These are phyloP conservation scores for Catocala sponsa DNA, from an alignment of 2,888 invertebrate genomes.

Conservation along the genomic window DNA sequence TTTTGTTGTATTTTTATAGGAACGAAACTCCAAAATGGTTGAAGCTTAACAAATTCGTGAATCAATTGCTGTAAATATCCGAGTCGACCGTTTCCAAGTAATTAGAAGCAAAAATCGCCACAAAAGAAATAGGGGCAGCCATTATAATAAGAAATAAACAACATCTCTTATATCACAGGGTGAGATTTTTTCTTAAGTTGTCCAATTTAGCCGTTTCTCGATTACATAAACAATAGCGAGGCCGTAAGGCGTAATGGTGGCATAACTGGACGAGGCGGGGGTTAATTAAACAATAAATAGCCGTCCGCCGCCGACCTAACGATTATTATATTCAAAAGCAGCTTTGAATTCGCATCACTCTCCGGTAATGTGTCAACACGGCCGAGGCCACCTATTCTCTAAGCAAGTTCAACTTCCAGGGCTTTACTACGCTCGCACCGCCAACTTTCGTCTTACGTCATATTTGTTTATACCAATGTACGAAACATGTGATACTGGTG, in stretches of 20 bases:
- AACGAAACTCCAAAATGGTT: no score
- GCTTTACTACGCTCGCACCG: constrained; percentile 13
- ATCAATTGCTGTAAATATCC: constrained; percentile 11
- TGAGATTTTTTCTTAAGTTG: constrained; percentile 66
- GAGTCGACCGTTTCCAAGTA: constrained; percentile 9
- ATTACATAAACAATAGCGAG: constrained; percentile 78
- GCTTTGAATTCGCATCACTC: constrained; percentile 87
- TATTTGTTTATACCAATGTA: constrained; percentile 15
- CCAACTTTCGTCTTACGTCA: constrained; percentile 18
- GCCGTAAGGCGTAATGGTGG: constrained; percentile 62
- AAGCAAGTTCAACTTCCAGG: constrained; percentile 23
- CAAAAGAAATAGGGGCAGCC: constrained; percentile 33
- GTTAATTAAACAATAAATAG: constrained; percentile 88
- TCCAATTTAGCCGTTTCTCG: constrained; percentile 69
- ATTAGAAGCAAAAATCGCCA: constrained; percentile 15
- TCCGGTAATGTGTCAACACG: constrained; percentile 83
- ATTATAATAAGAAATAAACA: constrained; percentile 44
- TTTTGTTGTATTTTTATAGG: no score
- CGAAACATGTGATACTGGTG: constrained; percentile 4
- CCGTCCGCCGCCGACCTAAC: constrained; percentile 62
- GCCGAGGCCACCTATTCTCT: constrained; percentile 50
- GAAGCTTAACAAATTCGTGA: not conserved
- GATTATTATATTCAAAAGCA: constrained; percentile 85
- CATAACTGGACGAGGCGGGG: constrained; percentile 68
- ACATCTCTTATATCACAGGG: constrained; percentile 51